Conservation (phyloP, 2,888 invertebrate genomes). For the Fissipunctia ypsillon region DNA sequence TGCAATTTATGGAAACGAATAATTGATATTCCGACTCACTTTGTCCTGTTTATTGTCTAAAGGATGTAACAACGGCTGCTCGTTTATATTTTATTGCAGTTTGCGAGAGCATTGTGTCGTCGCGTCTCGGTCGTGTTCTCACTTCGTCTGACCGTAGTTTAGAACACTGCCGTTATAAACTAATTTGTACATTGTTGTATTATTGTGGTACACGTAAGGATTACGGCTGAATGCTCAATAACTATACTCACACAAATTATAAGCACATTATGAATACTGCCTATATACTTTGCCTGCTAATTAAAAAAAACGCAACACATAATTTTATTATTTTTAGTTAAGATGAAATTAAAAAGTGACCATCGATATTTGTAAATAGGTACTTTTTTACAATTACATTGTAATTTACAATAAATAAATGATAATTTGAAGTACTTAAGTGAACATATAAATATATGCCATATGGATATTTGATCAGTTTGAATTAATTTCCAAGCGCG, state of each 20-base stretch:
- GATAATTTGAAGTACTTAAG: slow-evolving; percentile 59
- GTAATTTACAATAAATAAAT: slow-evolving; percentile 60
- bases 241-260: slow-evolving; percentile 24
- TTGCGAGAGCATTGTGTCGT: slow-evolving; percentile 12
- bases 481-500: slow-evolving; percentile 48
- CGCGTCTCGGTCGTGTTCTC: not conserved
- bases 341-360: slow-evolving; percentile 49
- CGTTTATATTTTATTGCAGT: slow-evolving; percentile 33
- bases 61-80: slow-evolving; percentile 12
- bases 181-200: slow-evolving; percentile 19
- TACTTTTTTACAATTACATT: slow-evolving; percentile 54
- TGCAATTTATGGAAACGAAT: slow-evolving; percentile 35
- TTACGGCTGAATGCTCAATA: slow-evolving; percentile 17
- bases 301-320: slow-evolving; percentile 33
- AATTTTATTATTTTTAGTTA: slow-evolving; percentile 37
- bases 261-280: slow-evolving; percentile 39
- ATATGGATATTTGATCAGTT: slow-evolving; percentile 60
- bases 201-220: slow-evolving; percentile 6
- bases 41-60: slow-evolving; percentile 19
- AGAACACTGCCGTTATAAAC: slow-evolving; percentile 3
- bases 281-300: slow-evolving; percentile 28
- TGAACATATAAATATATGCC: slow-evolving; percentile 64
- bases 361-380: slow-evolving; percentile 62
- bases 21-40: slow-evolving; percentile 22
- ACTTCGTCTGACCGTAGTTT: slow-evolving; percentile 1